Evolutionary conservation across 2,888 invertebrate species (phyloP).

Genomic region (Caenorhabditis sp.): DNA sequence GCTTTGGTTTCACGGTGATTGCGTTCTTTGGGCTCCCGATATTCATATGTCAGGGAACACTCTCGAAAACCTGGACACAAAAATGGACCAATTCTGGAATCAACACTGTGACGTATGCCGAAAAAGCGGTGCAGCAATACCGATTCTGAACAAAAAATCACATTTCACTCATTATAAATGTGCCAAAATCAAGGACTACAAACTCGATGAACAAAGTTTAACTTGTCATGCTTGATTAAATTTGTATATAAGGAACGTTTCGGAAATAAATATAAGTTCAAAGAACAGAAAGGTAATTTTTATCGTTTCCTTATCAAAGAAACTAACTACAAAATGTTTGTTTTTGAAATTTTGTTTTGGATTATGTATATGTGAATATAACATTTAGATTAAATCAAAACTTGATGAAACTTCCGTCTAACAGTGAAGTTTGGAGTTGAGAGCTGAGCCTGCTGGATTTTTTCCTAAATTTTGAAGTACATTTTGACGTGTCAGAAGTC

Average conservation of each 20-base stretch:
- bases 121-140: constrained; percentile 37
- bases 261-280: too few species aligned
- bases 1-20: constrained; percentile 51
- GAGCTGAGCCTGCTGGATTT: too few species aligned
- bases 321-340: too few species aligned
- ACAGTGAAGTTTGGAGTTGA: too few species aligned
- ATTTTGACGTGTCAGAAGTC: too few species aligned
- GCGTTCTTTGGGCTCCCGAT: constrained; percentile 49
- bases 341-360: too few species aligned
- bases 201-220: background rate
- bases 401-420: too few species aligned
- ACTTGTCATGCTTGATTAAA: background rate
- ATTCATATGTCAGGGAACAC: constrained; percentile 41
- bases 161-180: constrained; percentile 38
- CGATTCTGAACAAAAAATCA: constrained; percentile 29
- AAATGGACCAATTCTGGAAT: constrained; percentile 41
- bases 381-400: too few species aligned
- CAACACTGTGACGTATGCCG: constrained; percentile 35
- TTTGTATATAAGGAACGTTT: background rate
- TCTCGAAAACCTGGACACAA: constrained; percentile 36
- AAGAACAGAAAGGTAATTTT: too few species aligned
- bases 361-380: too few species aligned
- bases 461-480: too few species aligned
- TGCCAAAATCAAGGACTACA: constrained; percentile 32
- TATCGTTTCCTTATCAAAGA: too few species aligned